phyloP scores from a whole-genome alignment of 2,888 invertebrate genomes.

The Drosophila stalkeri region DNA sequence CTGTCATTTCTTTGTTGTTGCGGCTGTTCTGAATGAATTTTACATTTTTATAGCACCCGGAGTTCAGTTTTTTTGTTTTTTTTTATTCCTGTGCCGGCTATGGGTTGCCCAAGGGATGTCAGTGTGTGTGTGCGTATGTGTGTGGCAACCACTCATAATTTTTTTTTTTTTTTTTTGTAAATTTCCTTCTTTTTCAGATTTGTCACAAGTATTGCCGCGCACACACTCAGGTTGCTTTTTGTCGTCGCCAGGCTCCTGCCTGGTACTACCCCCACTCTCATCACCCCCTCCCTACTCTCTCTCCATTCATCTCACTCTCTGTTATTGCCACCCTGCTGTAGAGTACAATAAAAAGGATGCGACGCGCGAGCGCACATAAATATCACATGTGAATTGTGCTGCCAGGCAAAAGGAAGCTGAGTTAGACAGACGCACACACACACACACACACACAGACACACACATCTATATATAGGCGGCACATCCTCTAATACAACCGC shows the following conservation, averaged over 20 bases:
- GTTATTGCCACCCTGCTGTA: slow-evolving; percentile 46
- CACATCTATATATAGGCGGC: slow-evolving; percentile 22
- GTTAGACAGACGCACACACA: slow-evolving; percentile 23
- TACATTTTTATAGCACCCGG: slow-evolving; percentile 70
- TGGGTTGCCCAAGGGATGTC: slow-evolving; percentile 11
- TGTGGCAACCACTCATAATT: slow-evolving; percentile 50
- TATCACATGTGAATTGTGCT: slow-evolving; percentile 50
- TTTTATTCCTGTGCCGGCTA: slow-evolving; percentile 10
- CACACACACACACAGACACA: slow-evolving; percentile 11
- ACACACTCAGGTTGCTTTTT: slow-evolving; percentile 73
- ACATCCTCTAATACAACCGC: slow-evolving; percentile 52
- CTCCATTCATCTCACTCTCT: neutral
- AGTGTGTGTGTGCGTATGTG: slow-evolving; percentile 2
- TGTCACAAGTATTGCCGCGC: slow-evolving; percentile 74
- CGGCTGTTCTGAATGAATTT: slow-evolving; percentile 71
- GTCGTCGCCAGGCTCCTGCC: slow-evolving; percentile 53
- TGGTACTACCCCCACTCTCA: neutral
- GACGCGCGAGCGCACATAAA: slow-evolving; percentile 76
- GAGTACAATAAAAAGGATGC: slow-evolving; percentile 64
- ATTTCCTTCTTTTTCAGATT: slow-evolving; percentile 53
- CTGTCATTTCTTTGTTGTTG: slow-evolving; percentile 56
- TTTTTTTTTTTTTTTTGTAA: slow-evolving; percentile 28
- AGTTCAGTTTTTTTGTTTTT: slow-evolving; percentile 29
- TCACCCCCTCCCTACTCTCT: neutral
- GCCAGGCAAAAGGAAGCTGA: slow-evolving; percentile 50